Base-by-base conservation (phyloP, 2,888 invertebrate species). In the Hyposoter dolosus region DNA sequence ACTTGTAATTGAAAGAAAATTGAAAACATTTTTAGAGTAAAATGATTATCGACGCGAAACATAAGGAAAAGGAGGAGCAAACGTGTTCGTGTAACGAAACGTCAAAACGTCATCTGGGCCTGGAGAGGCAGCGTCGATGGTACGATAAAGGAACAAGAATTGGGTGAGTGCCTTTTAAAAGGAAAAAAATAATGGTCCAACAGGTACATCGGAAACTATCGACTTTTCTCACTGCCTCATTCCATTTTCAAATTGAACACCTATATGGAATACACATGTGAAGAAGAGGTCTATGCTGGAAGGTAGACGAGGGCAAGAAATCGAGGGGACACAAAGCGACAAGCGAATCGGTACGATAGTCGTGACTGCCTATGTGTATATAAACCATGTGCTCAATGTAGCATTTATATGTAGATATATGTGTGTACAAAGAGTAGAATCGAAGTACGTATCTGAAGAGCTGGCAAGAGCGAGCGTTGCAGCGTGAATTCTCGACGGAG, bases 131-230 rank as follows among this genome's bases (percentile, higher is more conserved):
- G 47, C 63, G 71, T 71, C 43, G 32, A 17, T 80, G 72, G 66
- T 74, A 71, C 68, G 7, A 35, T 77, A 74, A 50, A 78, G 47
- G 47, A 66, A 72, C 35, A 12, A 35, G 19, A 28, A 35, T 71
- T 72, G 76, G 77, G 32, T n/a, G 45, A 75, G 43, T 40, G 74
- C 56, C 50, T 69, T 75, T 47, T 19, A 53, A 35, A 28, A 71
- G 77, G 78, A 80, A 80, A 65, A 83, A 83, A 80, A 40, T 68
- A 76, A 84, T 82, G 78, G 89, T 89, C 90, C 91, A 91, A 90
- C 90, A 91, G 90, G 90, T 90, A 90, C 77, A 75, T 83, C 82
- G 85, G 85, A 86, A 76, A 81, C 82, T 79, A 68, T 79, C 72
- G 76, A 84, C 83, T 84, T 77, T 87, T 81, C 88, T 83, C 74